Evolutionary conservation across 2,113 vertebrate genomes (phyloP), one percentile per base, ranked within the genome.

Genomic region (Peromyscus polionotus): DNA sequence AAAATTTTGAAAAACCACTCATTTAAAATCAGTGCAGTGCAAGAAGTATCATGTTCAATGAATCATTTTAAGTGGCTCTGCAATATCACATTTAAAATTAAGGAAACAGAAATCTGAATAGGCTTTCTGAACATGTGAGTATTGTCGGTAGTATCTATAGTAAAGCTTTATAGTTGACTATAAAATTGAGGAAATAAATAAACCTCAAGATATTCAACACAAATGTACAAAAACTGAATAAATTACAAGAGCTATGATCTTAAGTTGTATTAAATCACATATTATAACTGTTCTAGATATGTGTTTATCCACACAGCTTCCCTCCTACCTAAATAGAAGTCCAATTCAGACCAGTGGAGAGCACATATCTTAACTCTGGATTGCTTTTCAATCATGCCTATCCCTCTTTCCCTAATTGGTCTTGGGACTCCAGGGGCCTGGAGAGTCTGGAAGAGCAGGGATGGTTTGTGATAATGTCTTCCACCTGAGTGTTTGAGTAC

Each of bases 181-280:
- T 20, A 91, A 88, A 54, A 89, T 63, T 2, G 31, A 93, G 33
- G 81, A 88, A 77, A 24, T 28, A 80, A 59, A 16, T 20, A 94
- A 92, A 90, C 61, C 7, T 90, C 12, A 94, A 80, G 42, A 24
- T 67, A 42, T 36, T 72, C 31, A 73, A 36, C 7, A 87, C 45
- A 68, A 75, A 28, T 61, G 67, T 65, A 57, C 0, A 81, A 0
- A 89, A 5, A 48, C 51, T 17, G 75, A 70, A 19, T 65, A 59
- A 31, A 36, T 80, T 14, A 67, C 90, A 84, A 80, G 19, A 33
- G 39, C 42, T 57, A 0, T 48, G 12, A 79, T 94, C 7, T 86
- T 68, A 86, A 75, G 45, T 81, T 93, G 4, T 76, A 28, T 73
- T 76, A 36, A 87, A 90, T 26, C 48, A 84, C 72, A 33, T 77